phyloP scores from a whole-genome alignment of 1,140 invertebrate species.

The Ostrea edulis region DNA sequence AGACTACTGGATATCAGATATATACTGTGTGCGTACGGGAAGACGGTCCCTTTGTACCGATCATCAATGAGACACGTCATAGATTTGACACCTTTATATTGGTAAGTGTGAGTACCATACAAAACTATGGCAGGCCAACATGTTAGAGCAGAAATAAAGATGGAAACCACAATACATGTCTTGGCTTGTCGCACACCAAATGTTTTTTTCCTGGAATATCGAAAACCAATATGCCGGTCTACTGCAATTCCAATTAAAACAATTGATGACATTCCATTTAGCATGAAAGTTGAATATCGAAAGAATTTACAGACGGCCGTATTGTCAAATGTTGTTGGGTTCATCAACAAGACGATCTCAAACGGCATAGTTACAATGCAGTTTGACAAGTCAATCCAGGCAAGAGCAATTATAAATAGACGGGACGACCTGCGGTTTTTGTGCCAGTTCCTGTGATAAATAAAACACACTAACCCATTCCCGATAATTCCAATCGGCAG shows the following conservation, averaged over 20 bases:
- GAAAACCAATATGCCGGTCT: conserved; percentile 46
- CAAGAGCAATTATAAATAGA: conserved; percentile 40
- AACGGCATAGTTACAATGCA: conserved; percentile 35
- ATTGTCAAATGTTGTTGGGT: conserved; percentile 44
- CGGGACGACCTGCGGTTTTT: conserved; percentile 21
- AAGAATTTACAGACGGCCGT: conserved; percentile 43
- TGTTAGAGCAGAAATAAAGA: background rate
- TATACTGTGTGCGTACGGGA: conserved; percentile 19
- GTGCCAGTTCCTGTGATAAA: conserved; percentile 35
- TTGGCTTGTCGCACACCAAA: conserved; percentile 32
- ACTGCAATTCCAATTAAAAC: conserved; percentile 45
- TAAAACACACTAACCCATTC: conserved; percentile 27
- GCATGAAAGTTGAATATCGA: conserved; percentile 33
- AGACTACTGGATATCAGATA: conserved; percentile 34
- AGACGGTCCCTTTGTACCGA: conserved; percentile 33
- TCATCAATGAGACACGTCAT: conserved; percentile 47
- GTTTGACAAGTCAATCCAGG: conserved; percentile 41
- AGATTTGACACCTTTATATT: background rate
- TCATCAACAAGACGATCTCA: conserved; percentile 41
- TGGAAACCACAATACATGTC: conserved; percentile 18
- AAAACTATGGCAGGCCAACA: conserved; percentile 34
- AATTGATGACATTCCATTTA: conserved; percentile 40
- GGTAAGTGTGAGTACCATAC: conserved; percentile 43
- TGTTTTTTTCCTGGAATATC: conserved; percentile 34
- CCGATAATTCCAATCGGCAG: conserved; percentile 9